Evolutionary conservation across 1,140 invertebrate species (phyloP).

Genomic region (Calephelis virginiensis): DNA sequence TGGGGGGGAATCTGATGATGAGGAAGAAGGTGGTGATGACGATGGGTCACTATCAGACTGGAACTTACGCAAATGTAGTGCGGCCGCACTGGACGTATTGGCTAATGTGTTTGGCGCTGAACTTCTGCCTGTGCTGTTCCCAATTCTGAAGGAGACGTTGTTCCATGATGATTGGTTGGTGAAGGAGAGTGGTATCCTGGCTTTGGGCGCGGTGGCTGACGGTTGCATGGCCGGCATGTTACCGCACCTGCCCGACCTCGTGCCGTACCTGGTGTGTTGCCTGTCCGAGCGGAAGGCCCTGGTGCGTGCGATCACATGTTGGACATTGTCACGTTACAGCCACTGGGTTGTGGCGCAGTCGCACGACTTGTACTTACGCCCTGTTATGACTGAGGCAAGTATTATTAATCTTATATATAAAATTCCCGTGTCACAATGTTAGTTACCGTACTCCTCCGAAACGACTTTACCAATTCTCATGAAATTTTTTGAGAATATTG

Average conservation of each 20-base stretch:
- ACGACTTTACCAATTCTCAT: too few relatives aligned
- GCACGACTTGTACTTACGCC: constrained; percentile 95
- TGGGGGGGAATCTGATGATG: constrained; percentile 86
- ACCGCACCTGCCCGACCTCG: constrained; percentile 95
- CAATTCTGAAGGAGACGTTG: constrained; percentile 97
- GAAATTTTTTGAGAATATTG: too few relatives aligned
- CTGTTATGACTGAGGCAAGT: constrained; percentile 92
- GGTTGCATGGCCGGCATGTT: constrained; percentile 99
- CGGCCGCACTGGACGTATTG: constrained; percentile 97
- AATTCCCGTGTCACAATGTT: too few relatives aligned
- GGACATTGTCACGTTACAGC: constrained; percentile 98
- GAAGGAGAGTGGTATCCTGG: constrained; percentile 96
- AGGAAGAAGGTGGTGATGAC: constrained; percentile 90
- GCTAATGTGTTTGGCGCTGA: constrained; percentile 98
- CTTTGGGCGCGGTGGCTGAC: constrained; percentile 98
- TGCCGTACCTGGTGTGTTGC: constrained; percentile 96
- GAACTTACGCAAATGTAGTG: constrained; percentile 99
- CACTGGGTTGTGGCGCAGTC: constrained; percentile 98
- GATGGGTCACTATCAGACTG: constrained; percentile 96
- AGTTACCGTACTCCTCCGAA: too few relatives aligned
- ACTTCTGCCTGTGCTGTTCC: constrained; percentile 94
- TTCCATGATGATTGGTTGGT: constrained; percentile 98
- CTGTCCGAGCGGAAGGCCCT: constrained; percentile 97
- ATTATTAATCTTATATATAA: neutral
- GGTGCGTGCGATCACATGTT: constrained; percentile 98